These are phyloP conservation scores for Yponomeuta evonymella DNA, from an alignment of 2,888 invertebrate genomes.

Conservation along the genomic window DNA sequence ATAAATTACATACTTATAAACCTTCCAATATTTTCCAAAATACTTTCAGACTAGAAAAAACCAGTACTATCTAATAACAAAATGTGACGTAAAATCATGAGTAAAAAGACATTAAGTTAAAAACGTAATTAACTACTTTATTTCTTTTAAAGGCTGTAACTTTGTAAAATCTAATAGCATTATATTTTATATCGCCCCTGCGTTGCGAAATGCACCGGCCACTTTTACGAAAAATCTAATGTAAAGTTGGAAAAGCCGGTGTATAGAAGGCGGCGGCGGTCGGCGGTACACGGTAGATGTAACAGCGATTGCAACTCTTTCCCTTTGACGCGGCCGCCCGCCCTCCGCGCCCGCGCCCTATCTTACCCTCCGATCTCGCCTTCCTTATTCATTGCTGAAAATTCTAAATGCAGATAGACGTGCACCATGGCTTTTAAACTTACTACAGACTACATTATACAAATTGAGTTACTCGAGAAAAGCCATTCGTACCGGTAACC, in stretches of 20 bases:
- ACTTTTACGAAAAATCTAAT: slow-evolving; percentile 4
- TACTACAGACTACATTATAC: slow-evolving; percentile 65
- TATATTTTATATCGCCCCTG: background rate
- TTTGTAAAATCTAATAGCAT: background rate
- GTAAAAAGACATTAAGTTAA: background rate
- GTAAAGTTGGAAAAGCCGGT: slow-evolving; percentile 10
- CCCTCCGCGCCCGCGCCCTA: slow-evolving; percentile 37
- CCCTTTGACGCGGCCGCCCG: slow-evolving; percentile 35
- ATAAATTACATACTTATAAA: too few species aligned
- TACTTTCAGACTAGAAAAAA: too few species aligned
- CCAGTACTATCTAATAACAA: too few species aligned
- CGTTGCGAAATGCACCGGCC: background rate
- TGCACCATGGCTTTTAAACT: slow-evolving; percentile 56
- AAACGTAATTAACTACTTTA: background rate
- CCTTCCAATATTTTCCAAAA: too few species aligned
- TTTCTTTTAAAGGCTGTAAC: background rate
- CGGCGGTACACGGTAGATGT: slow-evolving; percentile 33
- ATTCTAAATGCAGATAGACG: slow-evolving; percentile 60
- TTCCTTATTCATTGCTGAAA: slow-evolving; percentile 56
- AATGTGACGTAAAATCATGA: too few species aligned
- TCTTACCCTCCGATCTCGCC: slow-evolving; percentile 62
- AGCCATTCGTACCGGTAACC: background rate
- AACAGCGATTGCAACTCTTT: slow-evolving; percentile 37
- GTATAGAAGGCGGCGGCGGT: slow-evolving; percentile 19
- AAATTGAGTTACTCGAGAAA: slow-evolving; percentile 30